Evolutionary conservation across 2,797 vertebrate genomes (phyloP), one percentile per base, ranked within the genome.

Genomic region (Pipistrellus pygmaeus): DNA sequence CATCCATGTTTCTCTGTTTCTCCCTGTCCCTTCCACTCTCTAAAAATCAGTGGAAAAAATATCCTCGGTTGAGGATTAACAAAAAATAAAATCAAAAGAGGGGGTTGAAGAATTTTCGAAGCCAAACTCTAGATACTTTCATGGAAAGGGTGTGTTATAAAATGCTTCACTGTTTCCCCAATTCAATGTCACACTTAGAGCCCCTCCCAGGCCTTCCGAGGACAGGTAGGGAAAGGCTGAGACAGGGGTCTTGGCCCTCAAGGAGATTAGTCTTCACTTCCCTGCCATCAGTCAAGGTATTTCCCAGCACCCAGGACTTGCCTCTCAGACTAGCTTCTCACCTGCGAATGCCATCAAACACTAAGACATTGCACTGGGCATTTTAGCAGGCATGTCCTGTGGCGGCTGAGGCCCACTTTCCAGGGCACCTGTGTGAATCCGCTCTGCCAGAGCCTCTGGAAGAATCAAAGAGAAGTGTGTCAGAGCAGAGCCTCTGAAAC

Each of bases 401-500:
- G 23, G 53, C 77, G 77, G 35, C 78, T 78, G 15, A 21, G 71
- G 53, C 51, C 93, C 57, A 21, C 10, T 85, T 88, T 91, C 62
- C 75, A 68, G 30, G n/a, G 57, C 44, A 60, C 44, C 30, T 60
- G 32, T 68, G 4, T 64, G 41, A 75, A 78, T 76, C 48, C 57
- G 82, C 20, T 88, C 69, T 81, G 71, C 82, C 71, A 82, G 87
- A 73, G 69, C 35, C 64, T 88, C 86, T 85, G 35, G 44, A 90
- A 95, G 53, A 93, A 95, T 87, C 73, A 46, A 32, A 88, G 60
- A 95, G 57, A 94, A 89, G 51, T 0, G 4, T 27, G 51, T 94
- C 85, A 71, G 57, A 86, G 71, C 25, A 66, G 44, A 62, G 76
- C 7, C 38, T 38, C 6, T 64, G 21, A 60, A 69, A 81, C 18